Evolutionary conservation across 2,113 vertebrate genomes (phyloP).

Genomic region (Calidris pugnax): DNA sequence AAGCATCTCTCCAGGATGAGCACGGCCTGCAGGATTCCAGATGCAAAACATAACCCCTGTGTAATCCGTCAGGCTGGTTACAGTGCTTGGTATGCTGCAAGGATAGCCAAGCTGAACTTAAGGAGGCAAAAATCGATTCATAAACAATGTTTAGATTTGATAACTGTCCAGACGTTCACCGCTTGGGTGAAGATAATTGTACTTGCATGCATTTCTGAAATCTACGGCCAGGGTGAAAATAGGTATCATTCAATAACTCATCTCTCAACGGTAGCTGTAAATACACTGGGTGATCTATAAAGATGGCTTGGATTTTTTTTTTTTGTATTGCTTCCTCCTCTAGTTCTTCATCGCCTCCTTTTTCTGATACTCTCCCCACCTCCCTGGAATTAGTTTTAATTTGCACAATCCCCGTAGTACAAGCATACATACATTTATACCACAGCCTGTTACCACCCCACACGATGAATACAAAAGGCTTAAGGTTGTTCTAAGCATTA

Average conservation of each 20-base stretch:
- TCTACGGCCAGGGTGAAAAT: slow-evolving; percentile 18
- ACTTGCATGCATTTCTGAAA: slow-evolving; percentile 23
- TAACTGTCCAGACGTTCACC: slow-evolving; percentile 15
- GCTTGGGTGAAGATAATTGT: slow-evolving; percentile 35
- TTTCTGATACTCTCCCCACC: not conserved
- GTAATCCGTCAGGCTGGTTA: slow-evolving; percentile 33
- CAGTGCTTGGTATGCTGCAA: slow-evolving; percentile 4
- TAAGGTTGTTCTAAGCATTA: not conserved
- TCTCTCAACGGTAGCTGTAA: slow-evolving; percentile 37
- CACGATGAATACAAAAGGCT: not conserved
- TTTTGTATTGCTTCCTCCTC: slow-evolving; percentile 17
- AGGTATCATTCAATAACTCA: slow-evolving; percentile 39
- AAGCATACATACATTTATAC: not conserved
- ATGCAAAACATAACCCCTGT: not conserved
- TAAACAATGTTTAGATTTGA: slow-evolving; percentile 35
- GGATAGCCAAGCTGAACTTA: slow-evolving; percentile 10
- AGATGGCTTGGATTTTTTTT: not conserved
- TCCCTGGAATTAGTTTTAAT: slow-evolving; percentile 1
- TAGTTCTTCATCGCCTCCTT: not conserved
- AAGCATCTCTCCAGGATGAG: not conserved
- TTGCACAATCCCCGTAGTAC: not conserved
- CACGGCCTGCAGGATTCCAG: not conserved
- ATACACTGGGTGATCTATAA: slow-evolving; percentile 32
- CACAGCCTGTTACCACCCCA: not conserved
- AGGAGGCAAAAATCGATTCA: slow-evolving; percentile 61